Evolutionary conservation across 2,888 invertebrate species (phyloP).

Genomic region (Tribolium freemani): DNA sequence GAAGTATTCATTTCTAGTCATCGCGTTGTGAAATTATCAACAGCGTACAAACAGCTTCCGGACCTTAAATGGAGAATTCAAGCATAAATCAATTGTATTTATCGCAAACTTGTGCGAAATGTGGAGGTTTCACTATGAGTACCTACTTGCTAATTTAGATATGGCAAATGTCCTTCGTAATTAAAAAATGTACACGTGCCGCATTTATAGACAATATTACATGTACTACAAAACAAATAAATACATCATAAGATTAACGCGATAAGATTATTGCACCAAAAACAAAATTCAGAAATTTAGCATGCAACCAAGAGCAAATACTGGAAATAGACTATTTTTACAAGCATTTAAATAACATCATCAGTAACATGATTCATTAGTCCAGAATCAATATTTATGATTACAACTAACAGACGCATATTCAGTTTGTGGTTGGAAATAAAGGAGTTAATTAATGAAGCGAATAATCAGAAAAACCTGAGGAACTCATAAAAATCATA

Average conservation of each 20-base stretch:
- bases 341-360: neutral
- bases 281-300: slow-evolving; percentile 16
- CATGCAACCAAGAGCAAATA: slow-evolving; percentile 3
- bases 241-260: slow-evolving; percentile 24
- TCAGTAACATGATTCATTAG: neutral
- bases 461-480: neutral
- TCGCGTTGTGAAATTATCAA: neutral
- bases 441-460: neutral
- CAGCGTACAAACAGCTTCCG: neutral
- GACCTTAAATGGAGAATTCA: neutral
- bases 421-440: neutral
- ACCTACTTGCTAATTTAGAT: slow-evolving; percentile 16
- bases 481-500: too few species aligned
- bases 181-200: slow-evolving; percentile 35
- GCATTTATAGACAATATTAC: slow-evolving; percentile 12
- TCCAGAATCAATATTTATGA: neutral
- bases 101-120: neutral
- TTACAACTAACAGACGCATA: neutral
- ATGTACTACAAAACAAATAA: slow-evolving; percentile 35
- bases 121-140: neutral
- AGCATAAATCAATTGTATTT: neutral
- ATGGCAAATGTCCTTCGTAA: slow-evolving; percentile 18
- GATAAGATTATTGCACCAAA: slow-evolving; percentile 26
- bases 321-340: neutral
- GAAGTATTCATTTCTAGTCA: neutral